Evolutionary conservation across 2,797 vertebrate species (phyloP), one percentile per base, ranked within the genome.

Genomic region (Sebastes wilsoni): DNA sequence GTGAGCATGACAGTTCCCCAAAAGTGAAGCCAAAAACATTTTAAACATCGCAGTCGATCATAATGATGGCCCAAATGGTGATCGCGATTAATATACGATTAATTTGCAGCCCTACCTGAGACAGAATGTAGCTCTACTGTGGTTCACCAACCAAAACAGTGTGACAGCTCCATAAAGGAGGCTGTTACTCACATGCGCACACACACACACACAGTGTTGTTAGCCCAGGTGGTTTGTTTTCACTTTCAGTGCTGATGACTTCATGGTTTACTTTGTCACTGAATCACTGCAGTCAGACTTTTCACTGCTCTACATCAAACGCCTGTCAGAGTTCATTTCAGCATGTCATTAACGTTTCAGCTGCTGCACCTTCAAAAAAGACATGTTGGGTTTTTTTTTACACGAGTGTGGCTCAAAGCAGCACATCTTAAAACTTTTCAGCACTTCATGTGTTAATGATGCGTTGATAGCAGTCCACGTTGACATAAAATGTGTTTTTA

Each of bases 241-340:
- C 66, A 30, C 49, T 66, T 42, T 83, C 32, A 16, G 38, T 73
- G 34, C 18, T 55, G 73, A 69, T 85, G 84, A 89, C 66, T 59
- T 85, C 85, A 84, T 88, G 62, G 66, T 77, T 77, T 85, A 86
- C 77, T 84, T 66, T 87, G 89, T 82, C 78, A 70, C 78, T 68
- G 75, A 83, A 66, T 74, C 62, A 13, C 79, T 72, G 76, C 77
- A 65, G 69, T 22, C 1, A 36, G 28, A 73, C 71, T 10, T 62
- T 16, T 80, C 32, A 36, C 59, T 66, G 77, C 60, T 81, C 61
- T 30, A 34, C 80, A 80, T 86, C 79, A 85, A 71, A 85, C 18
- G 4, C 12, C 55, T 75, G 80, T 85, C 88, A 81, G 67, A 70
- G 23, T 59, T 46, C 12, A 34, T 81, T 30, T 77, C 4, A 78